Conservation (phyloP, 2,797 vertebrate genomes). For the Naso thynnoides region DNA sequence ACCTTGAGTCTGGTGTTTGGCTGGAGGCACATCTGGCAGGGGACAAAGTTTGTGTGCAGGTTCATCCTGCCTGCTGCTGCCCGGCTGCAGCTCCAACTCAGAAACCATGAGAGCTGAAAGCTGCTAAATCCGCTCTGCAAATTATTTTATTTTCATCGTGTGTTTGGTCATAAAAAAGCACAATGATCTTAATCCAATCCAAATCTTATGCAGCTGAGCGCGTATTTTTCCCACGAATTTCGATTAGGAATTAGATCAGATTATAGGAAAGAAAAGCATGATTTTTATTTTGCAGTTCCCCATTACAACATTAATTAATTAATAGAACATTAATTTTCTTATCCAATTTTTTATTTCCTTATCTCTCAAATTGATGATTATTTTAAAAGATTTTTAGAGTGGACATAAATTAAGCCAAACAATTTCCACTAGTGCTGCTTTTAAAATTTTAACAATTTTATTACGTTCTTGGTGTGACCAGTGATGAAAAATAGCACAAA, state of each 20-base stretch:
- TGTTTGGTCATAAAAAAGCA: not conserved
- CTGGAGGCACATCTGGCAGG: slow-evolving; percentile 74
- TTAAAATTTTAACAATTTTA: not conserved
- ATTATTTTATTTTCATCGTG: slow-evolving; percentile 1
- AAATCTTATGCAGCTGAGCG: not conserved
- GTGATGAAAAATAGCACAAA: not conserved
- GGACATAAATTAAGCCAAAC: not conserved
- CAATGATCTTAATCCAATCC: not conserved
- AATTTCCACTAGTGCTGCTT: not conserved
- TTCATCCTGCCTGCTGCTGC: slow-evolving; percentile 32
- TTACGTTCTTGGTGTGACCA: not conserved
- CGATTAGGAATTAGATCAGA: not conserved
- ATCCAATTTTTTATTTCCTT: not conserved
- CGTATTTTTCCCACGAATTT: not conserved
- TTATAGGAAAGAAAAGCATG: too few relatives aligned
- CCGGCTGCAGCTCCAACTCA: slow-evolving; percentile 36
- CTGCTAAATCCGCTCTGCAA: slow-evolving; percentile 10
- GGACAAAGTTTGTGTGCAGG: slow-evolving; percentile 74
- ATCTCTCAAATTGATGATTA: not conserved
- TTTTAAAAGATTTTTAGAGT: not conserved
- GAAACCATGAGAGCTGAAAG: slow-evolving; percentile 17
- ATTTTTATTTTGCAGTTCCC: too few relatives aligned
- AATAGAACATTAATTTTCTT: not conserved
- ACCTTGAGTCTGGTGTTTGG: slow-evolving; percentile 1
- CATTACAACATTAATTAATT: too few relatives aligned